Base-by-base conservation (phyloP, 2,888 invertebrate genomes). In the Cephus sareptanus region DNA sequence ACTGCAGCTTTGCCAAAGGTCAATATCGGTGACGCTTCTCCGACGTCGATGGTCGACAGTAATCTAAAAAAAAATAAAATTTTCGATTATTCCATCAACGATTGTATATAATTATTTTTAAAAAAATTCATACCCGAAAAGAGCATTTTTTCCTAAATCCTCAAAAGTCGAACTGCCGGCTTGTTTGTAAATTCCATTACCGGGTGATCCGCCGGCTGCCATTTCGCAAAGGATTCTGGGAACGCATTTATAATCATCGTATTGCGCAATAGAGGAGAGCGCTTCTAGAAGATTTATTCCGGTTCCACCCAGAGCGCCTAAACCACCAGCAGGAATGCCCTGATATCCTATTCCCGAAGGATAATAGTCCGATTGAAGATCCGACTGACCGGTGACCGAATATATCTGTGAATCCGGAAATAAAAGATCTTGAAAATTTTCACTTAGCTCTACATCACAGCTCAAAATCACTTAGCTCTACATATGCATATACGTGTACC, bases 241-340 rank as follows among this genome's bases (percentile, higher is more conserved):
- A 80, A 97, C 96, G 91, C 97, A 97, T 87, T 95, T 94, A 85
- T 94, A 93, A 89, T 96, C 96, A 90, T 97, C 97, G 90, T 96
- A 95, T 85, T 93, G 92, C 31, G 94, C 93, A 84, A 95, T 94
- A 81, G 94, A 94, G 84, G 93, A 92, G 81, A 95, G 89, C 23
- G 94, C 94, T 34, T 92, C 91, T 76, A 89, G 86, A 31, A 90
- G 35, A 81, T 80, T 86, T 86, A 76, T 83, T 75, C 70, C 86
- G 83, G 69, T 85, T 71, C 71, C 71, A 15, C 15, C 71, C 33
- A 31, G 15, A 9, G 71, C 13, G 31, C 71, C 71, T 31, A 34
- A 69, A 76, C 78, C 78, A 76, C 75, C 70, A 15, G 80, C 77
- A 11, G 82, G 78, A 70, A 79, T 76, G 79, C 56, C 23, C 56